phyloP scores from a whole-genome alignment of 2,113 vertebrate species.

The Podarcis cretensis region DNA sequence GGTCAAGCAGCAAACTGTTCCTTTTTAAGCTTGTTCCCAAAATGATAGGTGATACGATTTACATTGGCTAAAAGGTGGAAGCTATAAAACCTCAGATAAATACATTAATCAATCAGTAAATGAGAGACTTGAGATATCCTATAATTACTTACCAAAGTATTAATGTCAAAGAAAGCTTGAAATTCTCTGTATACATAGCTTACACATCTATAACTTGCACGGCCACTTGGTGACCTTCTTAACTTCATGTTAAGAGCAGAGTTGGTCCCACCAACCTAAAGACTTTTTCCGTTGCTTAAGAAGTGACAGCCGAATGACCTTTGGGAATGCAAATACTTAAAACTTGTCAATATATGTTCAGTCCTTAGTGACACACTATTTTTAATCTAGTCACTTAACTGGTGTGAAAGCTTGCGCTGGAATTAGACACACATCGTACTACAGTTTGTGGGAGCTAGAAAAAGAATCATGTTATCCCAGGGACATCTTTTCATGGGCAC shows the following conservation, averaged over 20 bases:
- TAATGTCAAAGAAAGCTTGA: constrained; percentile 16
- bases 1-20: neutral
- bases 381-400: constrained; percentile 14
- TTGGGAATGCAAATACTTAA: constrained; percentile 17
- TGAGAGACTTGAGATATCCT: neutral
- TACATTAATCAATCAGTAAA: neutral
- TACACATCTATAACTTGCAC: neutral
- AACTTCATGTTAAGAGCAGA: neutral
- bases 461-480: neutral
- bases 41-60: neutral
- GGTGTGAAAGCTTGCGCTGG: constrained; percentile 14
- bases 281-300: neutral
- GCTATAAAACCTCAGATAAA: neutral
- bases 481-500: neutral
- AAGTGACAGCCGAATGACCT: constrained; percentile 1
- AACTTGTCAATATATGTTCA: constrained; percentile 27
- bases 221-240: constrained; percentile 7
- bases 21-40: constrained; percentile 6
- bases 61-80: neutral
- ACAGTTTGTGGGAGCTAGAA: neutral
- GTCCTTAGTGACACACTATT: constrained; percentile 1
- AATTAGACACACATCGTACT: constrained; percentile 11
- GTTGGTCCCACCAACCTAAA: neutral
- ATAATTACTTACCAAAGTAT: constrained; percentile 15
- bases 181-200: constrained; percentile 26